phyloP scores from a whole-genome alignment of 2,888 invertebrate species.

The Eurytoma californica region DNA sequence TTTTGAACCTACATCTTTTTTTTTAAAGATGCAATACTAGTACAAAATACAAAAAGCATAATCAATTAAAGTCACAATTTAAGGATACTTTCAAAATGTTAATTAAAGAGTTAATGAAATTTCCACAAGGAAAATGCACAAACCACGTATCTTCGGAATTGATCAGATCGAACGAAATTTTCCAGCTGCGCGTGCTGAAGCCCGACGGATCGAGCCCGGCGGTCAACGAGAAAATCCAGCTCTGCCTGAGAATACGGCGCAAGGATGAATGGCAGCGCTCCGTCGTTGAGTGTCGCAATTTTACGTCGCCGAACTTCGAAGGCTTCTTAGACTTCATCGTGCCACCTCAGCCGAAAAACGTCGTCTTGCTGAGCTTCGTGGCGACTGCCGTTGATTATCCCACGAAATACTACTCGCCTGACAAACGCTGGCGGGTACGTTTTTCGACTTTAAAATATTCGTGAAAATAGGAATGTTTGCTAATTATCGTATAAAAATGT shows the following conservation, averaged over 20 bases:
- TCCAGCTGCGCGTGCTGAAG: constrained; percentile 68
- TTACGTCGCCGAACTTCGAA: constrained; percentile 68
- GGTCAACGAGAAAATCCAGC: constrained; percentile 70
- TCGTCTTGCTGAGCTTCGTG: constrained; percentile 68
- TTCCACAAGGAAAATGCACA: too few relatives aligned
- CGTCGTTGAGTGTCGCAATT: constrained; percentile 72
- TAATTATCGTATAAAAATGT: too few relatives aligned
- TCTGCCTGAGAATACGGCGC: constrained; percentile 70
- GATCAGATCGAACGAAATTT: not conserved
- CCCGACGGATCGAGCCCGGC: constrained; percentile 70
- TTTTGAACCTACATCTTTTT: too few relatives aligned
- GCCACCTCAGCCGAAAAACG: constrained; percentile 71
- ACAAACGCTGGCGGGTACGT: constrained; percentile 72
- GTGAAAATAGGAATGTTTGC: too few relatives aligned
- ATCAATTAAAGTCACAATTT: too few relatives aligned
- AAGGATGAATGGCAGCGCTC: constrained; percentile 70
- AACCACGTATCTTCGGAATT: too few relatives aligned
- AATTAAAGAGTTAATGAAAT: too few relatives aligned
- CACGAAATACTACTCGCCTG: constrained; percentile 73
- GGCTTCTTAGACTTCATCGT: constrained; percentile 73
- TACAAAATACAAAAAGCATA: too few relatives aligned
- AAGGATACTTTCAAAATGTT: too few relatives aligned
- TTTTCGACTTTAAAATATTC: too few relatives aligned
- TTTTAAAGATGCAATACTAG: too few relatives aligned
- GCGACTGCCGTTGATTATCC: constrained; percentile 72